Evolutionary conservation across 1,140 invertebrate species (phyloP), one percentile per base, ranked within the genome.

Genomic region (Drosophila bocqueti): DNA sequence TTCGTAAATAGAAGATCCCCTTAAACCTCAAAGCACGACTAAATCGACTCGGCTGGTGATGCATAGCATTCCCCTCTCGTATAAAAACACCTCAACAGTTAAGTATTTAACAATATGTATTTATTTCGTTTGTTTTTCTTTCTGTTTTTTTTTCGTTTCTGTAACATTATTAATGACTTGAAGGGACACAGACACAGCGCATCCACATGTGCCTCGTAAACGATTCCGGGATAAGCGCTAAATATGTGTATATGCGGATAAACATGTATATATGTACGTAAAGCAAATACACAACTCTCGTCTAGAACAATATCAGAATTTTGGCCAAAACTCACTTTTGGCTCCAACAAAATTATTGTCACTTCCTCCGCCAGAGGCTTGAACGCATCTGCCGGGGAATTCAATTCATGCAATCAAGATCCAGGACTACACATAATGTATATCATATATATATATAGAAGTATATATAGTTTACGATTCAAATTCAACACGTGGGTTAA

Each of bases 341-440:
- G 69, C 59, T 34, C 54, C 18, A 76, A 67, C 74, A 76, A 77
- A 77, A 78, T 78, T 78, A 78, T 78, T 78, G 75, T 78, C 75
- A 43, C 43, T 54, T 57, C 63, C 63, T 24, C 24, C 49, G 34
- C 31, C 47, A 46, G 63, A 47, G 21, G 42, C 50, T 38, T 45
- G 8, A 61, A 47, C 31, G 57, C 31, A 21, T 40, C 42, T 46
- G 43, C 31, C 21, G 11, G 18, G 11, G 46, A 29, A 45, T 67
- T 67, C 31, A 29, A 54, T 67, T 40, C 36, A 67, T 43, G 18
- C 36, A 43, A 43, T 50, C 24, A 34, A 11, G 67, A 52, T 60
- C 38, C 72, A 45, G 64, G 50, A 34, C 21, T 66, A 65, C 24
- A 65, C n/a, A 69, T 36, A 21, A 40, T 26, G 11, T 15, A 16